A percentile compares a stretch with the other conserved stretches of the same genome.
These are phyloP conservation scores for Epistrophe eligans DNA, from an alignment of 2,888 invertebrate species.

Conservation along the genomic window DNA sequence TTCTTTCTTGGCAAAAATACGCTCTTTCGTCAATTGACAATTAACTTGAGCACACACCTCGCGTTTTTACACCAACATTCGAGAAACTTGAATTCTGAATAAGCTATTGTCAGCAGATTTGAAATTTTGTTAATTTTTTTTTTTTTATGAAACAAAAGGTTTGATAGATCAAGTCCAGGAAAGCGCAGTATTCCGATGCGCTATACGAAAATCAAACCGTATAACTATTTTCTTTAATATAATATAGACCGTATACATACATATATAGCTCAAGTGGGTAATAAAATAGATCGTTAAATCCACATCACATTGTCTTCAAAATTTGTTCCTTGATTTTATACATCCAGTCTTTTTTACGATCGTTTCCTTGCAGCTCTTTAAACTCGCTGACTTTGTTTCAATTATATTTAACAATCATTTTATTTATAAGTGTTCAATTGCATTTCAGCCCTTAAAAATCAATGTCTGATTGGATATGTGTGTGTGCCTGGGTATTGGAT, in stretches of 20 bases:
- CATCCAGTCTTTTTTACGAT: slow-evolving; percentile 60
- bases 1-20: too few species aligned
- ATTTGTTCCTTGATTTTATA: slow-evolving; percentile 23
- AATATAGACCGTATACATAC: not conserved
- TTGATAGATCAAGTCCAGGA: too few species aligned
- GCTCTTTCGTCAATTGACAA: too few species aligned
- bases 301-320: slow-evolving; percentile 29
- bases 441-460: slow-evolving; percentile 48
- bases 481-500: not conserved
- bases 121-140: too few species aligned
- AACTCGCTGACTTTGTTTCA: slow-evolving; percentile 58
- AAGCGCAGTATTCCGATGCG: not conserved
- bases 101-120: too few species aligned
- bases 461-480: not conserved
- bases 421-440: slow-evolving; percentile 73
- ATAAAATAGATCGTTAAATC: slow-evolving; percentile 52
- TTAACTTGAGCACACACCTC: too few species aligned
- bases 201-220: not conserved
- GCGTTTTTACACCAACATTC: too few species aligned
- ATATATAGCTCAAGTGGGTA: not conserved
- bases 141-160: too few species aligned
- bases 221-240: not conserved
- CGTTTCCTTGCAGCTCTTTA: slow-evolving; percentile 43
- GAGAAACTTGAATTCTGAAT: too few species aligned
- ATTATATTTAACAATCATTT: slow-evolving; percentile 74